These are phyloP conservation scores for Pipistrellus nathusii DNA, from an alignment of 2,797 vertebrate genomes.

Conservation along the genomic window DNA sequence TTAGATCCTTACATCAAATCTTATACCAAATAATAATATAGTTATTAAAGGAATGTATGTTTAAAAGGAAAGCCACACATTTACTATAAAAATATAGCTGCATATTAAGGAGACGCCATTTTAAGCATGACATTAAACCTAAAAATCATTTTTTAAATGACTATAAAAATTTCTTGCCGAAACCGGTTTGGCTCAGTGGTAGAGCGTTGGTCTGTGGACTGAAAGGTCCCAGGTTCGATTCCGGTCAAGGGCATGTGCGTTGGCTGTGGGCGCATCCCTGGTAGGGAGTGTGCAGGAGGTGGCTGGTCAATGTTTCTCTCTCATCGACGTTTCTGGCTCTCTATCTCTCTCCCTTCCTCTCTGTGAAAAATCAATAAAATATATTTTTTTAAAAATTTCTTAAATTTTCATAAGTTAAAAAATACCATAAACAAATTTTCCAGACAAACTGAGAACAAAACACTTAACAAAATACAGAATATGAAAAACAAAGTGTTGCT, in stretches of 20 bases:
- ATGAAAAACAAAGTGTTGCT: background rate
- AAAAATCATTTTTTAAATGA: background rate
- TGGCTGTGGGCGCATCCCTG: too few relatives aligned
- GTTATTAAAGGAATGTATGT: background rate
- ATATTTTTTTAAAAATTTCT: background rate
- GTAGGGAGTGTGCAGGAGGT: too few relatives aligned
- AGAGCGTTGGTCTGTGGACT: too few relatives aligned
- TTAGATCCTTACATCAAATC: background rate
- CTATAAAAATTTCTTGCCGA: background rate
- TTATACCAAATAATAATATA: background rate
- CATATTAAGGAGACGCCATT: background rate
- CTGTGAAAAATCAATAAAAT: too few relatives aligned
- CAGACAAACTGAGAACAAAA: conserved; percentile 17
- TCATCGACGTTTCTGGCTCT: too few relatives aligned
- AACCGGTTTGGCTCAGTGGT: too few relatives aligned
- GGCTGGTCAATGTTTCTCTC: too few relatives aligned
- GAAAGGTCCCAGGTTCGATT: too few relatives aligned
- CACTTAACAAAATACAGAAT: background rate
- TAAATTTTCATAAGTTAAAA: background rate
- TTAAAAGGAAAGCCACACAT: conserved; percentile 40
- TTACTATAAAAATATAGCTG: background rate
- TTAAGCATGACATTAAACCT: background rate
- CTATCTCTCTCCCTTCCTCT: too few relatives aligned
- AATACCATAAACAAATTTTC: background rate
- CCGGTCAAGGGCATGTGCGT: too few relatives aligned